Evolutionary conservation across 2,113 vertebrate species (phyloP), one percentile per base, ranked within the genome.

Genomic region (human): DNA sequence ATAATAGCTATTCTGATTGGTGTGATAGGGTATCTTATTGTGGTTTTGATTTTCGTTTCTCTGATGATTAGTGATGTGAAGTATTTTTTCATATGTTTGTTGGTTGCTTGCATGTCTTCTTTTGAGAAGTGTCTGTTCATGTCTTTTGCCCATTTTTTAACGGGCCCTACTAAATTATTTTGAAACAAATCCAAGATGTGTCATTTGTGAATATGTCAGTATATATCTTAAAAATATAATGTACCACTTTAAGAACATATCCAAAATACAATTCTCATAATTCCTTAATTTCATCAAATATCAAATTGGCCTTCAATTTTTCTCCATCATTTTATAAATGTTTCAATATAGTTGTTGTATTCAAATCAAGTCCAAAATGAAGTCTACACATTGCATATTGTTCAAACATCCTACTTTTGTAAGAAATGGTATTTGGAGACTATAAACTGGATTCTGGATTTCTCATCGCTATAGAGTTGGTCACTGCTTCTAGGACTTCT

Each of bases 201-300:
- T 94, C 73, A 75, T 40, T 66, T 70, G 32, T 45, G 18, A 89
- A 17, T 79, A 75, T 4, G 35, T 85, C 23, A 73, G 22, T 16
- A 32, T 45, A 18, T 40, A 85, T 45, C 48, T 83, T 85, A 52
- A 93, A 87, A 68, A 89, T 38, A 50, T 40, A 82, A 78, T 64
- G 6, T 10, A 13, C 48, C 93, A 87, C 92, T 92, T 78, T 17
- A 59, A 95, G 95, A 94, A n/a, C 32, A 93, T 14, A 95, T 40
- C 40, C 83, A 68, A 93, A 92, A 83, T 40, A 70, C 68, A 95
- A 78, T 70, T 17, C n/a, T 61, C 18, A 3, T 40, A 81, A 73
- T 75, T 59, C 35, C 25, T 85, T 86, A 23, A 78, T 32, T 75
- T 93, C 35, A 76, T 89, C 78, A 89, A 57, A 25, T 85, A 79